phyloP scores from a whole-genome alignment of 2,113 vertebrate species.

The Anguilla japonica region DNA sequence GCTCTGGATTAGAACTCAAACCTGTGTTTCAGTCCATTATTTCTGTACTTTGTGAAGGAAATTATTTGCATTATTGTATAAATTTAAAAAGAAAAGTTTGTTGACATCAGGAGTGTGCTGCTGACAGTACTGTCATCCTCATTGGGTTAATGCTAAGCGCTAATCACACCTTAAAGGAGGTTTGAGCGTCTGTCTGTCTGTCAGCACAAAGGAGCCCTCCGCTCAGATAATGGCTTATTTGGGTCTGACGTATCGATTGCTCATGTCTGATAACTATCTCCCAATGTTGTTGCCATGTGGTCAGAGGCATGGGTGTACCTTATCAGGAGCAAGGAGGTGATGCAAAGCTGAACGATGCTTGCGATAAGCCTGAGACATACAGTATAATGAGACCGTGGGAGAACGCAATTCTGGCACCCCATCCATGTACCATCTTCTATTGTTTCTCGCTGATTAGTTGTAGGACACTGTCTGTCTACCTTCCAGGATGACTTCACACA shows the following conservation, averaged over 20 bases:
- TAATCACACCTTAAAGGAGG: neutral
- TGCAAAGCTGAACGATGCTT: neutral
- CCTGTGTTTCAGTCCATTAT: neutral
- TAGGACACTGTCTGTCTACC: neutral
- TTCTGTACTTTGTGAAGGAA: too few species aligned
- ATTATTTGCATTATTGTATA: too few species aligned
- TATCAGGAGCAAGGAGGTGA: conserved; percentile 3
- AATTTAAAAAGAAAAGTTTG: too few species aligned
- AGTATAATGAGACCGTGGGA: neutral
- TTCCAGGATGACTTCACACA: neutral
- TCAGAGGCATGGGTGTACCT: neutral
- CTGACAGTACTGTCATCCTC: neutral
- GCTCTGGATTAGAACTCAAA: neutral
- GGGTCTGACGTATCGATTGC: neutral
- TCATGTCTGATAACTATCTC: neutral
- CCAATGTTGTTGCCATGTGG: neutral
- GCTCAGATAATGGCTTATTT: neutral
- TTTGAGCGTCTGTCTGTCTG: neutral
- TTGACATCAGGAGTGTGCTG: too few species aligned
- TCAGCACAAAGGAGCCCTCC: neutral
- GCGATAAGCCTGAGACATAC: neutral
- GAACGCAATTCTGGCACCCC: neutral
- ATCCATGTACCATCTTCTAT: neutral
- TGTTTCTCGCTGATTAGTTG: neutral
- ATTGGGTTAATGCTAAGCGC: neutral